Conservation (phyloP, 2,797 vertebrate genomes). For the Girardinus metallicus region DNA sequence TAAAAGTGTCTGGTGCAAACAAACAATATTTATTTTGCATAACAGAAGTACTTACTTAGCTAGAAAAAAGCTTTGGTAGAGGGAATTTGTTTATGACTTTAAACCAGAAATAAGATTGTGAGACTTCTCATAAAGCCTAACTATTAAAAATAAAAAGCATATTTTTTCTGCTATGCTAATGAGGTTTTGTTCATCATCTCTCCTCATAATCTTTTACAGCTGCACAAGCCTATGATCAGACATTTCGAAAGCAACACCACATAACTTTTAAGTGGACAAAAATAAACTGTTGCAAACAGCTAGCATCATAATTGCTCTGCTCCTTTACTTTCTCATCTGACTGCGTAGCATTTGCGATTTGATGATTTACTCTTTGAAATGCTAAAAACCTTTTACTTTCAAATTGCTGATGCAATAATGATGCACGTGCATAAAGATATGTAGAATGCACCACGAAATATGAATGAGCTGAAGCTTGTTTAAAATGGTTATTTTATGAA, state of each 20-base stretch:
- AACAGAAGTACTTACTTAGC: not conserved
- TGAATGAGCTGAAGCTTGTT: constrained; percentile 2
- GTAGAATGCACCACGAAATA: not conserved
- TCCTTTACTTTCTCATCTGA: not conserved
- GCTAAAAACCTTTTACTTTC: not conserved
- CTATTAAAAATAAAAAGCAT: not conserved
- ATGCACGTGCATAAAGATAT: not conserved
- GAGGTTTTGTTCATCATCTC: not conserved
- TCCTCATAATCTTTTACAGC: not conserved
- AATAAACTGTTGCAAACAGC: too few species aligned
- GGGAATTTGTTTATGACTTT: not conserved
- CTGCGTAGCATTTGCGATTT: not conserved
- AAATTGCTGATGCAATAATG: not conserved
- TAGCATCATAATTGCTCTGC: not conserved
- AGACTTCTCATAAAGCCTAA: not conserved
- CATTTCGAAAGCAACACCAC: not conserved
- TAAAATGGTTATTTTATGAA: constrained; percentile 4
- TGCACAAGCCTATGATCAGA: not conserved
- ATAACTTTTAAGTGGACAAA: not conserved
- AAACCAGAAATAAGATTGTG: not conserved
- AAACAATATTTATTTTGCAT: not conserved
- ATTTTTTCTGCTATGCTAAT: not conserved
- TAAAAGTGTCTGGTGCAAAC: too few species aligned
- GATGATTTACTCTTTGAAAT: not conserved
- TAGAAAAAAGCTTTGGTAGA: not conserved